Evolutionary conservation across 1,140 invertebrate species (phyloP).

Genomic region (Bombus waltoni): DNA sequence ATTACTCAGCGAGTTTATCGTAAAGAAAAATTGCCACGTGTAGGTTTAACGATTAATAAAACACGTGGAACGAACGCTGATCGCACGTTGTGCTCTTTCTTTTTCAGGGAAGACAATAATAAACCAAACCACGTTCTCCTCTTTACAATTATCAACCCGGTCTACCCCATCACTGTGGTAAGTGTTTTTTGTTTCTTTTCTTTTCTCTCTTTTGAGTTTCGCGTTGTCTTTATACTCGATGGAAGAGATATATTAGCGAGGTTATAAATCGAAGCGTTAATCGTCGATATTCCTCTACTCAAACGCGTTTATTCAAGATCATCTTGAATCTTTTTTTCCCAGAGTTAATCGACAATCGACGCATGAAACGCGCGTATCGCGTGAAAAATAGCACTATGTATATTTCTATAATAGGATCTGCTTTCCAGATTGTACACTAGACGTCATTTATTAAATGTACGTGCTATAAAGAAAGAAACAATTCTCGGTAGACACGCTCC

Average conservation of each 20-base stretch:
- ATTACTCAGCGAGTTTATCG: not conserved
- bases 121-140: constrained; percentile 96
- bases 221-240: not conserved
- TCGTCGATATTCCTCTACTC: too few species aligned
- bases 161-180: constrained; percentile 99
- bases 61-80: not conserved
- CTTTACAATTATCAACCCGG: constrained; percentile 97
- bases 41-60: not conserved
- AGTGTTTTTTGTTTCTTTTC: constrained; percentile 82
- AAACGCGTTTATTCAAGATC: too few species aligned
- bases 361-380: not conserved
- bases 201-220: not conserved
- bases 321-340: not conserved
- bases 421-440: not conserved
- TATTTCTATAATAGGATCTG: not conserved
- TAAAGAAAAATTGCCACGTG: not conserved
- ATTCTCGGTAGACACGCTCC: not conserved
- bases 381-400: not conserved
- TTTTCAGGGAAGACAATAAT: constrained; percentile 82
- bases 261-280: too few species aligned
- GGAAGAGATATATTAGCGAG: not conserved
- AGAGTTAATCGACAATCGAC: not conserved
- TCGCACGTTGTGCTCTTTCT: not conserved
- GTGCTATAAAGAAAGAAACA: too few species aligned
- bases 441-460: not conserved